Evolutionary conservation across 2,888 invertebrate genomes (phyloP).

Genomic region (Pristionchus exspectatus): DNA sequence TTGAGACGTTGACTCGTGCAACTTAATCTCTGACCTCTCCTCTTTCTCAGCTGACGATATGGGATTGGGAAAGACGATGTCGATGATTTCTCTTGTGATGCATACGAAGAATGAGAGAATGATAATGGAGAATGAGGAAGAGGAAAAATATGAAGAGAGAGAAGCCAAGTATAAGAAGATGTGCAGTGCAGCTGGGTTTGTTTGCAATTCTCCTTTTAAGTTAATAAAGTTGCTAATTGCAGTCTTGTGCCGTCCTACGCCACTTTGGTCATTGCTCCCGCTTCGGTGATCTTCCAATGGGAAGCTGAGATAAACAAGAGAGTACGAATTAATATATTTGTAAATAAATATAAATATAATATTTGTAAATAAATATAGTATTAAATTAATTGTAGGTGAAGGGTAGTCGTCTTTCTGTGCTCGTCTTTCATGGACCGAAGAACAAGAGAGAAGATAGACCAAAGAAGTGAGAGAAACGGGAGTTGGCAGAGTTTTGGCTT

Average conservation of each 20-base stretch:
- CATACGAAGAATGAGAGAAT: constrained; percentile 76
- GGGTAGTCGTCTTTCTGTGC: constrained; percentile 84
- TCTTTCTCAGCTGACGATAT: constrained; percentile 81
- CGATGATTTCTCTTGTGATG: constrained; percentile 81
- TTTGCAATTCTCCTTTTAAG: background rate
- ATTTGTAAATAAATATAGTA: background rate
- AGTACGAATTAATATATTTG: background rate
- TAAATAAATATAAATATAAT: background rate
- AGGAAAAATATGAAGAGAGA: constrained; percentile 57
- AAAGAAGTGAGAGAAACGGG: constrained; percentile 16
- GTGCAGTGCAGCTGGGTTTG: background rate
- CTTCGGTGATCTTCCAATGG: constrained; percentile 94
- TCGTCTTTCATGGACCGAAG: constrained; percentile 89
- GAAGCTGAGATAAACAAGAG: constrained; percentile 86
- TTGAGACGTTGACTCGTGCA: background rate
- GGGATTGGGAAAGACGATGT: constrained; percentile 82
- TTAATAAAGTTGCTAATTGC: background rate
- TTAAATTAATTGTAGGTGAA: constrained; percentile 63
- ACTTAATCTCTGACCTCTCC: background rate
- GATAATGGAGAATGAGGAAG: constrained; percentile 53
- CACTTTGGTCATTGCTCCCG: constrained; percentile 91
- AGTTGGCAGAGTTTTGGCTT: no score
- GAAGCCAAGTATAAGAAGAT: constrained; percentile 53
- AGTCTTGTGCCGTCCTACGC: constrained; percentile 77
- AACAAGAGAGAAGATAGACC: constrained; percentile 70